Base-by-base conservation (phyloP, 2,113 vertebrate genomes). In the Apodemus speciosus region DNA sequence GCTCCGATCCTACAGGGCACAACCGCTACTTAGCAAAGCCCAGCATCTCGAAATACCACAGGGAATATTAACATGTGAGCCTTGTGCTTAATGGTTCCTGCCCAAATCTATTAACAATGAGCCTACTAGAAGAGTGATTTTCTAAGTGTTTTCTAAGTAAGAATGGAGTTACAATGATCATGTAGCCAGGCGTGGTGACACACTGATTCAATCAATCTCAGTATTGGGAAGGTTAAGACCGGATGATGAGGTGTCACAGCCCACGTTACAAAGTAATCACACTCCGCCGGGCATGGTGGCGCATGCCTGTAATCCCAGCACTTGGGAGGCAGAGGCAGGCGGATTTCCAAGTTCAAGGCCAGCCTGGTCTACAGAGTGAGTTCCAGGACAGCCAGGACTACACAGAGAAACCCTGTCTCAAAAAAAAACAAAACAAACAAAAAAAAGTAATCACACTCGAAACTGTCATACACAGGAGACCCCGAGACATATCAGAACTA, bases 1-100 rank as follows among this genome's bases (percentile, higher is more conserved):
- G 98, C 71, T 99, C 99, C 8, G 98, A 98, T 75, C 98, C 99
- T 99, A 92, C 21, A 69, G 93, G 89, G 94, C 90, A 95, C 92
- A 40, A 43, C 9, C 0, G 0, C 71, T 8, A 79, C 38, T 14
- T 14, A 8, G 46, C 2, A 2, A 13, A 21, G 51, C 5, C 40
- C 8, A 3, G 68, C 8, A 15, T 21, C 51, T 64, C 53, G 35
- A 18, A 35, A 56, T 0, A 15, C 35, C 27, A 18, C 2, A 18
- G 5, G 4, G 27, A 40, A 51, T 53, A 14, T 5, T 20, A 72
- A 40, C 32, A 46, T 0, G 23, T 14, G 2, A 35, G 40, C 25
- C 32, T 32, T 15, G 18, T 5, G 3, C 18, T 18, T 10, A n/a
- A 83, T 30, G 3, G 2, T 6, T 62, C 66, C 38, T 20, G 5